These are phyloP conservation scores for Neofelis nebulosa DNA, from an alignment of 2,113 vertebrate genomes.

Conservation along the genomic window DNA sequence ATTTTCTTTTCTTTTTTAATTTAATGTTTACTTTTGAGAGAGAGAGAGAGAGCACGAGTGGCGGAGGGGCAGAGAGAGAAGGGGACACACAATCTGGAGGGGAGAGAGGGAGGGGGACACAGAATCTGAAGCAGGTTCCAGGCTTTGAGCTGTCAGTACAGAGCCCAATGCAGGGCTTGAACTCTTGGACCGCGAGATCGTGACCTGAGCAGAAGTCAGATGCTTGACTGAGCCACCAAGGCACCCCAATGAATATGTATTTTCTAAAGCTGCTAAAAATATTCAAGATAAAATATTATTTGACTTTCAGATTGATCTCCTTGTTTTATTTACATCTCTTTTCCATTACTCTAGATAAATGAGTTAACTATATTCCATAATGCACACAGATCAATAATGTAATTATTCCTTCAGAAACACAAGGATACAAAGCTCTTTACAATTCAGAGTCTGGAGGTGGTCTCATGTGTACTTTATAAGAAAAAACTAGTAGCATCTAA, in stretches of 20 bases:
- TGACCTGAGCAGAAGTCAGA: too few species aligned
- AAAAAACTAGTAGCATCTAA: neutral
- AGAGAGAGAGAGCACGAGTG: too few species aligned
- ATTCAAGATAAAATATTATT: conserved; percentile 45
- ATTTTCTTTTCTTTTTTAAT: neutral
- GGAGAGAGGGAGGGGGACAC: too few species aligned
- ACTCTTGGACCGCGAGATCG: too few species aligned
- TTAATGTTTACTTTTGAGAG: too few species aligned
- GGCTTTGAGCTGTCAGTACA: too few species aligned
- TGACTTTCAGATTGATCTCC: conserved; percentile 35
- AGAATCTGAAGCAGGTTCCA: too few species aligned
- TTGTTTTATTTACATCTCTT: conserved; percentile 7
- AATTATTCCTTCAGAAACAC: neutral
- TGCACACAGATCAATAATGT: neutral
- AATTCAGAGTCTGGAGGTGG: neutral
- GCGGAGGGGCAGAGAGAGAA: too few species aligned
- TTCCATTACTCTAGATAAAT: neutral
- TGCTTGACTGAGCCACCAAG: too few species aligned
- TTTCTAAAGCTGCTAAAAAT: neutral
- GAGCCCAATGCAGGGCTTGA: too few species aligned
- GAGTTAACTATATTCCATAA: neutral
- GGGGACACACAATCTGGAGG: too few species aligned
- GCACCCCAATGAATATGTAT: neutral
- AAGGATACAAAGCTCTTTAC: neutral
- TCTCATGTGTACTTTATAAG: neutral